These are phyloP conservation scores for Orthonevra nobilis DNA, from an alignment of 2,888 invertebrate genomes.

Conservation along the genomic window DNA sequence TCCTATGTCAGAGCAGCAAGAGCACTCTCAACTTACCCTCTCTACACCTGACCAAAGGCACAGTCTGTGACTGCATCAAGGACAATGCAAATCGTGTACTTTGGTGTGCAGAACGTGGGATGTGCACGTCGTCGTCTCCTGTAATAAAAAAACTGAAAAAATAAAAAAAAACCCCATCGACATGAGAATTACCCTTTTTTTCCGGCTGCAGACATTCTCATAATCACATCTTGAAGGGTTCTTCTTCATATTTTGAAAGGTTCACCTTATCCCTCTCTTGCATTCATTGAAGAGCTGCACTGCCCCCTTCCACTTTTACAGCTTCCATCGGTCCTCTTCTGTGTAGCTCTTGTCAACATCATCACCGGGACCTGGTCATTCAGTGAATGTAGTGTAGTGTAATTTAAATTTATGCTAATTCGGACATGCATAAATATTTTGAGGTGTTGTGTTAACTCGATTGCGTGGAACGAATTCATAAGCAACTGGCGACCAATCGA, in stretches of 20 bases:
- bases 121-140: neutral
- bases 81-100: slow-evolving; percentile 48
- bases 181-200: slow-evolving; percentile 44
- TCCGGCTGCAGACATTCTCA: slow-evolving; percentile 42
- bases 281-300: slow-evolving; percentile 2
- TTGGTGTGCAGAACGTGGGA: slow-evolving; percentile 19
- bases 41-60: slow-evolving; percentile 47
- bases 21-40: slow-evolving; percentile 23
- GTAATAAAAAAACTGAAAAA: slow-evolving; percentile 18
- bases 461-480: slow-evolving; percentile 68
- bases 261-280: slow-evolving; percentile 46
- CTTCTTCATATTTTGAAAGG: slow-evolving; percentile 55
- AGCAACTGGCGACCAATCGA: slow-evolving; percentile 38
- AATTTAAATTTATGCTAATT: slow-evolving; percentile 70
- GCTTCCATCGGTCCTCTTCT: neutral
- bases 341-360: slow-evolving; percentile 46
- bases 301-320: neutral
- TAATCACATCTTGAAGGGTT: slow-evolving; percentile 62
- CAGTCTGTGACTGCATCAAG: slow-evolving; percentile 46
- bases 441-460: slow-evolving; percentile 70
- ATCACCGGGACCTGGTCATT: slow-evolving; percentile 41
- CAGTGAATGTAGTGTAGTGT: slow-evolving; percentile 63
- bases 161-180: slow-evolving; percentile 14
- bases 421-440: slow-evolving; percentile 69
- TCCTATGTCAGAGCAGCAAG: neutral